phyloP scores from a whole-genome alignment of 1,140 invertebrate genomes.

The Brachionus rotundiformis region DNA sequence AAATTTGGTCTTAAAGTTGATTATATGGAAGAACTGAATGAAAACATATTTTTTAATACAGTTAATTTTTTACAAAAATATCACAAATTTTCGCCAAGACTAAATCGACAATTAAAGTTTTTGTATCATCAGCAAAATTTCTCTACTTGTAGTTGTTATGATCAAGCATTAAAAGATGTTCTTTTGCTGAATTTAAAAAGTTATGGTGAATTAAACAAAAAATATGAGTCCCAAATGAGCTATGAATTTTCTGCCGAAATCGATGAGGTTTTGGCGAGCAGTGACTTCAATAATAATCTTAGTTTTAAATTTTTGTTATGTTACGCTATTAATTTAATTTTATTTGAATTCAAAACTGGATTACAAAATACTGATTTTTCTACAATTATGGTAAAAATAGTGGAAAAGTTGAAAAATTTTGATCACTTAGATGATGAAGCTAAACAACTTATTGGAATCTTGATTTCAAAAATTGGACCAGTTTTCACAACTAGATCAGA shows the following conservation, averaged over 20 bases:
- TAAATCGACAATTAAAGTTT: constrained; percentile 24
- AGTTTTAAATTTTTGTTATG: constrained; percentile 20
- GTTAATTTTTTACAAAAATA: not conserved
- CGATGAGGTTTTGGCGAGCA: not conserved
- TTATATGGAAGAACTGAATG: not conserved
- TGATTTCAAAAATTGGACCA: constrained; percentile 4
- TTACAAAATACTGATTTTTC: not conserved
- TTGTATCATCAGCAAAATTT: not conserved
- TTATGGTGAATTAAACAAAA: not conserved
- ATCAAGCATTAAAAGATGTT: not conserved
- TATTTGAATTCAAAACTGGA: not conserved
- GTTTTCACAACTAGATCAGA: not conserved
- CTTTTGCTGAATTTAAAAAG: not conserved
- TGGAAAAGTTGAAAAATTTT: not conserved
- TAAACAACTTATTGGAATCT: not conserved
- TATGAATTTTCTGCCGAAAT: not conserved
- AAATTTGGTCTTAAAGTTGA: not conserved
- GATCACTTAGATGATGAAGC: not conserved
- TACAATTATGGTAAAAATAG: not conserved
- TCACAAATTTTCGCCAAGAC: not conserved
- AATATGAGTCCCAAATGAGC: not conserved
- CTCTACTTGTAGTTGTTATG: not conserved
- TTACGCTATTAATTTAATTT: not conserved
- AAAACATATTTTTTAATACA: not conserved
- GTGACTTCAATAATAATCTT: not conserved